Percentiles rank a stretch among this genome's conserved stretches.
Evolutionary conservation across 2,113 vertebrate genomes (phyloP).

Genomic region (Centropus bengalensis): DNA sequence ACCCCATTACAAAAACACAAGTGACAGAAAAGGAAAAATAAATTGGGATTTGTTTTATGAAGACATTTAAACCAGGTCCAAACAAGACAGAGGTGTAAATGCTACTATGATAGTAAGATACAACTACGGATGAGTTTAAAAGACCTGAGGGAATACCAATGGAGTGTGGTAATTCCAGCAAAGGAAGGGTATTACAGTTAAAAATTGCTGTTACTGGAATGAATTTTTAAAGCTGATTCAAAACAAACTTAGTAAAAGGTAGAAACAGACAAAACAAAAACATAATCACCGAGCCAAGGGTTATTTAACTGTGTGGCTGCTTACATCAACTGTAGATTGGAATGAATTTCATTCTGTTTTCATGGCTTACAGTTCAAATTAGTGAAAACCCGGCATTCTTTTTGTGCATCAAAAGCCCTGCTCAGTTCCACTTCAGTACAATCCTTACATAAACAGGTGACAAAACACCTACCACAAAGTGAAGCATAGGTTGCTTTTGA

Average conservation of each 20-base stretch:
- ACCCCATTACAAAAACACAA: not conserved
- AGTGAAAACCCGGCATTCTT: not conserved
- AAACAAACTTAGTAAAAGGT: not conserved
- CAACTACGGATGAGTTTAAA: not conserved
- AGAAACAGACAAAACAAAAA: not conserved
- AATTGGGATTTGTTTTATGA: not conserved
- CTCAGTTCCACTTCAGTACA: not conserved
- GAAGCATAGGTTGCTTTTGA: not conserved
- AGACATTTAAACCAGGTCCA: not conserved
- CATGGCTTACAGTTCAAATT: rapidly evolving
- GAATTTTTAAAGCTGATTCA: not conserved
- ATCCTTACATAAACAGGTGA: not conserved
- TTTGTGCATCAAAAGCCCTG: not conserved
- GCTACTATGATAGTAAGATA: not conserved
- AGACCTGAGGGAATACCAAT: not conserved
- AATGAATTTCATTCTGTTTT: not conserved
- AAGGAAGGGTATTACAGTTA: not conserved
- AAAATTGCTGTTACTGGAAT: not conserved
- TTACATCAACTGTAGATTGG: not conserved
- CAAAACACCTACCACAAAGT: not conserved
- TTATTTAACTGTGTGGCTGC: not conserved
- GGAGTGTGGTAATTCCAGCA: not conserved
- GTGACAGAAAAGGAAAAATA: not conserved
- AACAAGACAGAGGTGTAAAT: not conserved
- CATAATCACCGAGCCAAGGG: not conserved